Evolutionary conservation across 2,888 invertebrate genomes (phyloP), one percentile per base, ranked within the genome.

Genomic region (Chydorus sphaericus): DNA sequence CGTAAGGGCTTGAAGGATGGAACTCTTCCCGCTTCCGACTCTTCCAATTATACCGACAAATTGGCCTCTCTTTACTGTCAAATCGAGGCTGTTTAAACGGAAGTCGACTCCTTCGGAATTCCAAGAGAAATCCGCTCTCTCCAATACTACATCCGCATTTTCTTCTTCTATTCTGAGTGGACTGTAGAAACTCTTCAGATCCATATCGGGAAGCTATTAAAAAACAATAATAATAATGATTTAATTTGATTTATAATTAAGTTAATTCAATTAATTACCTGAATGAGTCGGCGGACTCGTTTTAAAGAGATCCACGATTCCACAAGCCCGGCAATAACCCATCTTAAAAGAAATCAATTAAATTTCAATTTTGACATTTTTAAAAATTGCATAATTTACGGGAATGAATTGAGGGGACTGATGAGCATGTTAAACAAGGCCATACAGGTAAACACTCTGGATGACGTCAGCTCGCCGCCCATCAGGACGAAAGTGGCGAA

Each of bases 381-480:
- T n/a, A n/a, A n/a, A n/a, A n/a, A n/a, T n/a, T n/a, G n/a, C n/a
- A n/a, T n/a, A n/a, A n/a, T n/a, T n/a, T n/a, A n/a, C n/a, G 97
- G 97, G 70, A 97, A 93, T 1, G 94, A 90, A 72, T 98, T 98
- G 58, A 98, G 70, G 0, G 97, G 97, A 54, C 83, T 80, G 63
- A 97, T 96, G 58, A 98, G 74, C 87, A 98, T 94, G 68, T 94
- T 91, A 59, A 98, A 80, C 55, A 98, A 73, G 0, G 97, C 92
- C 62, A 98, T 82, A 61, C 87, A 87, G 0, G 97, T 96, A 66
- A 97, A 98, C 1, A 84, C 91, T 56, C 84, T 90, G 23, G 93
- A 84, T 3, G 96, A 92, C 49, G 83, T 83, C 10, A 97, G 75
- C 50, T 79, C 72, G 73, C 85, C 76, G 58, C 90, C 83, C 62